Conservation (phyloP, 2,888 invertebrate genomes). For the Onthophagus sagittarius region DNA sequence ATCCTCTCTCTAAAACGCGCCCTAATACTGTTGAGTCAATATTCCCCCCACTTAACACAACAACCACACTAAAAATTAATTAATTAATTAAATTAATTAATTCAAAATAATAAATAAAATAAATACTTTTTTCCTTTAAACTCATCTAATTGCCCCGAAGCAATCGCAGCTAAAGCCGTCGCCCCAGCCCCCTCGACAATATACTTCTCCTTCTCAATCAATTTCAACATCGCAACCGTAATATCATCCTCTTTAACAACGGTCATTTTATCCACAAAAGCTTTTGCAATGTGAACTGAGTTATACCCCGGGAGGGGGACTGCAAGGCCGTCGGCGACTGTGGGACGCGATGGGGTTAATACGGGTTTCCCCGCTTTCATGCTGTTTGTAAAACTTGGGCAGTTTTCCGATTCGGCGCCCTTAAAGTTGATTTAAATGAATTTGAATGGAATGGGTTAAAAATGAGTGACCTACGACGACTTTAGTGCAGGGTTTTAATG, state of each 20-base stretch:
- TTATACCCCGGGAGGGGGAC: slow-evolving; percentile 86
- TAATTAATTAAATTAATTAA: background rate
- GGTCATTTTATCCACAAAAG: slow-evolving; percentile 73
- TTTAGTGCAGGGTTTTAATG: slow-evolving; percentile 69
- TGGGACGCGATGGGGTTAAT: slow-evolving; percentile 62
- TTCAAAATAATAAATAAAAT: background rate
- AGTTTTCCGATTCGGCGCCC: slow-evolving; percentile 86
- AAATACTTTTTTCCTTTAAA: slow-evolving; percentile 73
- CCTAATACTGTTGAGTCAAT: slow-evolving; percentile 85
- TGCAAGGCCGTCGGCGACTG: slow-evolving; percentile 84
- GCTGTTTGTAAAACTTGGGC: slow-evolving; percentile 74
- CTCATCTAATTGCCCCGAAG: slow-evolving; percentile 76
- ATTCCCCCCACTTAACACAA: slow-evolving; percentile 80
- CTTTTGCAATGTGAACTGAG: slow-evolving; percentile 70
- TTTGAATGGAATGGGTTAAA: background rate
- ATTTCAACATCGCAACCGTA: slow-evolving; percentile 72
- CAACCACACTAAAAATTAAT: slow-evolving; percentile 61
- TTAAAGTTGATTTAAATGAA: slow-evolving; percentile 35
- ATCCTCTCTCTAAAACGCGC: slow-evolving; percentile 75
- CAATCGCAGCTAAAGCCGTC: slow-evolving; percentile 77
- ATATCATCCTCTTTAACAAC: slow-evolving; percentile 81
- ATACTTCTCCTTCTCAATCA: slow-evolving; percentile 81
- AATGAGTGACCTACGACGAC: slow-evolving; percentile 57
- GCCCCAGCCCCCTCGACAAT: slow-evolving; percentile 92
- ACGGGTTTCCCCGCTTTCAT: slow-evolving; percentile 64